Percentiles rank a stretch among this genome's conserved stretches.
phyloP scores from a whole-genome alignment of 2,113 vertebrate species.

The Macaca nemestrina region DNA sequence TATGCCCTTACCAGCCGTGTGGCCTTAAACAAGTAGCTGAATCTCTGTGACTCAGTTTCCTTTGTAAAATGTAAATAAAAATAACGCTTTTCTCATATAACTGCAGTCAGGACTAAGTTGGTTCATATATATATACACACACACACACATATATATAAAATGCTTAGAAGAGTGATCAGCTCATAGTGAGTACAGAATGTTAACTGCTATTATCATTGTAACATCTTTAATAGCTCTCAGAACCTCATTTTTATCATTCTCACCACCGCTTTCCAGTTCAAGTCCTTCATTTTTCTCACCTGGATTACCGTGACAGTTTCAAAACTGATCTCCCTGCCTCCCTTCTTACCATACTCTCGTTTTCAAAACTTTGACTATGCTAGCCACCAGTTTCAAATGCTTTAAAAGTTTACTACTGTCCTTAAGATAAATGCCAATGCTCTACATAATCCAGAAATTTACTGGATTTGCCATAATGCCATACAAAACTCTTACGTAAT shows the following conservation, averaged over 20 bases:
- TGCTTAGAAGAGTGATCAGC: neutral
- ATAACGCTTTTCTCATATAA: neutral
- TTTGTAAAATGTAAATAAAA: neutral
- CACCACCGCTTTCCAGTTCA: neutral
- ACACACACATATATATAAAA: neutral
- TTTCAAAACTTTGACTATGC: neutral
- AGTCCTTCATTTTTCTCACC: neutral
- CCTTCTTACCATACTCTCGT: neutral
- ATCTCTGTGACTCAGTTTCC: neutral
- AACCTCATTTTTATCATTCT: neutral
- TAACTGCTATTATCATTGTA: neutral
- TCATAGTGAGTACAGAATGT: neutral
- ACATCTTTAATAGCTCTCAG: neutral
- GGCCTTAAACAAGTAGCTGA: neutral
- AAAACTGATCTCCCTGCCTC: neutral
- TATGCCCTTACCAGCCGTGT: neutral
- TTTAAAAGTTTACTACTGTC: neutral
- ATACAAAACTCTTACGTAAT: neutral
- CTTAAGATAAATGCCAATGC: neutral
- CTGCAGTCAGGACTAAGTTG: neutral
- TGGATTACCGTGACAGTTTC: neutral
- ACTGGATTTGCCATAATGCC: too few relatives aligned
- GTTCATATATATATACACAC: neutral
- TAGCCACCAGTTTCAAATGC: neutral
- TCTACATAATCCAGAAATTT: too few relatives aligned